Conservation (phyloP, 2,113 vertebrate genomes). For the Leucosticte australis region DNA sequence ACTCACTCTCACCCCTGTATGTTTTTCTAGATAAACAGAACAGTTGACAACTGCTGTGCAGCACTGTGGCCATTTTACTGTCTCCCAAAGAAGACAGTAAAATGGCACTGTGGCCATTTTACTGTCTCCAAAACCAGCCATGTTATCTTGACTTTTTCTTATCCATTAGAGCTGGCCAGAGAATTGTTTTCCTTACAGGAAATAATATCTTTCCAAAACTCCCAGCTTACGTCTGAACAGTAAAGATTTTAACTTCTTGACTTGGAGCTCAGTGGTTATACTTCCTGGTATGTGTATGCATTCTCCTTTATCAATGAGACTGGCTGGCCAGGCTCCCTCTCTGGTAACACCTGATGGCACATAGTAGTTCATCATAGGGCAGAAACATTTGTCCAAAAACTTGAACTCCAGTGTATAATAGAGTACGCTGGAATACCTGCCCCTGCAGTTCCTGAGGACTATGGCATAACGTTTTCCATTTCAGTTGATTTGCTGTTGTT, state of each 20-base stretch:
- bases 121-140: neutral
- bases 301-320: neutral
- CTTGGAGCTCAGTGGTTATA: neutral
- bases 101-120: neutral
- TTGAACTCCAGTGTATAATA: neutral
- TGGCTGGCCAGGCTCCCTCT: neutral
- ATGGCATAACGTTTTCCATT: neutral
- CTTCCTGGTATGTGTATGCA: neutral
- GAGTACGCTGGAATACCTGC: neutral
- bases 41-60: neutral
- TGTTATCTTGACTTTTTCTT: neutral
- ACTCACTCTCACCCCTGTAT: neutral
- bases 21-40: neutral
- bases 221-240: neutral
- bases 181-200: neutral
- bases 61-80: neutral
- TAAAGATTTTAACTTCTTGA: neutral
- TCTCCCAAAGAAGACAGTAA: neutral
- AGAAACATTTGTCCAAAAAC: neutral
- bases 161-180: neutral
- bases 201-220: neutral
- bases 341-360: neutral
- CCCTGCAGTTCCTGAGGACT: neutral
- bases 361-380: rapidly evolving
- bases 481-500: neutral